Percentiles rank a stretch among this genome's conserved stretches.
Evolutionary conservation across 2,113 vertebrate species (phyloP).

Genomic region (Misgurnus anguillicaudatus): DNA sequence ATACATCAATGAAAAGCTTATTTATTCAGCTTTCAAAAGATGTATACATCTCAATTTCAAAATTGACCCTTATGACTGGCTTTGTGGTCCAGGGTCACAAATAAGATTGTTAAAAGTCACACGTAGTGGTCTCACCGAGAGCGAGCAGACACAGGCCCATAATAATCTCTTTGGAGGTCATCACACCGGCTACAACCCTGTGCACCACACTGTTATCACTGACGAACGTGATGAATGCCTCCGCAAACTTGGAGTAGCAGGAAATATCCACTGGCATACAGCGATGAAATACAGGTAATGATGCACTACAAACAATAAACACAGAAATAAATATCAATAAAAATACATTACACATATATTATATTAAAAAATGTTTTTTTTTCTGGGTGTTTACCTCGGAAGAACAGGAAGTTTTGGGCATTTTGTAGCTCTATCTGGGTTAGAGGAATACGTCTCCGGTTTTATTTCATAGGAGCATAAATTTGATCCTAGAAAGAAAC

Average conservation of each 20-base stretch:
- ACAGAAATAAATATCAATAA: not conserved
- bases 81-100: too few relatives aligned
- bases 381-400: constrained; percentile 78
- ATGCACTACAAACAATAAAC: constrained; percentile 64
- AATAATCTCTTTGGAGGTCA: constrained; percentile 99
- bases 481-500: constrained; percentile 77
- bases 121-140: constrained; percentile 79
- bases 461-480: constrained; percentile 87
- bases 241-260: constrained; percentile 92
- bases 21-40: too few relatives aligned
- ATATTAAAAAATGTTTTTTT: not conserved
- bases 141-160: constrained; percentile 96
- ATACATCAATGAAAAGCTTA: too few relatives aligned
- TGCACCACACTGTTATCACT: constrained; percentile 94
- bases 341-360: not conserved
- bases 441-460: constrained; percentile 76
- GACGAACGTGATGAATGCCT: constrained; percentile 92
- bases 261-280: constrained; percentile 88
- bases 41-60: too few relatives aligned
- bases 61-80: not conserved
- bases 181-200: constrained; percentile 91
- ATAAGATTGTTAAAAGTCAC: not conserved
- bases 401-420: constrained; percentile 93
- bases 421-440: constrained; percentile 69
- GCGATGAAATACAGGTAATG: constrained; percentile 91